These are phyloP conservation scores for Myripristis jacobus DNA, from an alignment of 2,797 vertebrate genomes.

Conservation along the genomic window DNA sequence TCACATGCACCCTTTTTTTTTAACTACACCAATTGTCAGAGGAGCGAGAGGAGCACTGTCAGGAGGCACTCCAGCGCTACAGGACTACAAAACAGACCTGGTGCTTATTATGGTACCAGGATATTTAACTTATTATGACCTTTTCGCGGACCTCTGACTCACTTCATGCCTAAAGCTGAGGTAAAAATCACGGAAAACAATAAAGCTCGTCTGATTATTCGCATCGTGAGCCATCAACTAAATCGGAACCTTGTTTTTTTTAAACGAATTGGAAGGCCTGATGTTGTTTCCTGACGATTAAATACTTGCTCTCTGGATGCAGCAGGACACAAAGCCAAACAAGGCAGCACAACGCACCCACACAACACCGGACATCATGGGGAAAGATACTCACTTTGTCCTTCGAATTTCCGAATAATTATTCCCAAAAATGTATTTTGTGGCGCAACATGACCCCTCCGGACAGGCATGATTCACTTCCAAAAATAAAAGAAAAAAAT, in stretches of 20 bases:
- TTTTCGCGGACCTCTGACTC: constrained; percentile 11
- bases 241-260: neutral
- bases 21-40: constrained; percentile 11
- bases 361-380: constrained; percentile 23
- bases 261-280: constrained; percentile 10
- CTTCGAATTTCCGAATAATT: constrained; percentile 97
- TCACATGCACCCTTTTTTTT: constrained; percentile 28
- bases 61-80: neutral
- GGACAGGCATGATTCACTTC: constrained; percentile 90
- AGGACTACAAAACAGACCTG: constrained; percentile 19
- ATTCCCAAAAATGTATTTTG: constrained; percentile 95
- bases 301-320: constrained; percentile 27
- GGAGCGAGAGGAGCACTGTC: constrained; percentile 2
- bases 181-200: neutral
- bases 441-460: constrained; percentile 95
- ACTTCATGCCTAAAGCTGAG: neutral
- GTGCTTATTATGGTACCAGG: neutral
- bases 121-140: constrained; percentile 36
- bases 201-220: neutral
- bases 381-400: constrained; percentile 91
- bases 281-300: constrained; percentile 3
- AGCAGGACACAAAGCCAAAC: constrained; percentile 54
- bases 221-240: neutral
- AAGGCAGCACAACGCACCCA: constrained; percentile 29
- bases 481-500: constrained; percentile 50